phyloP scores from a whole-genome alignment of 2,888 invertebrate species.

The Drosophila anceps region DNA sequence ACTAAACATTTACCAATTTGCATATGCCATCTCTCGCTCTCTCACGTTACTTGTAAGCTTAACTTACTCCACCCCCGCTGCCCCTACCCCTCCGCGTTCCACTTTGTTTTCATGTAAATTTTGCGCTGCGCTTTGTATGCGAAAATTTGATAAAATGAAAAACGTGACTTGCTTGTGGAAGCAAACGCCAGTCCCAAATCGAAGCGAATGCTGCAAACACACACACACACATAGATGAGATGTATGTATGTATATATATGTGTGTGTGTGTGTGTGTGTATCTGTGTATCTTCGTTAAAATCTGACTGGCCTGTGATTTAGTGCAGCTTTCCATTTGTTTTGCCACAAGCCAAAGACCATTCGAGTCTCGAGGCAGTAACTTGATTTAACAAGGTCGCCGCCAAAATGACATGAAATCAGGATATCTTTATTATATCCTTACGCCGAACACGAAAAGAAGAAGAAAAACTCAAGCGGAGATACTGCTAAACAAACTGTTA shows the following conservation, averaged over 20 bases:
- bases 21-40: constrained; percentile 41
- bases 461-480: constrained; percentile 17
- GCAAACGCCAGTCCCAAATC: constrained; percentile 19
- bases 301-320: constrained; percentile 59
- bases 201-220: constrained; percentile 24
- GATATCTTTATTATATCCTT: constrained; percentile 67
- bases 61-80: background rate
- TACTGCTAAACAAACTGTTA: constrained; percentile 40
- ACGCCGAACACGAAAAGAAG: constrained; percentile 14
- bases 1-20: constrained; percentile 58
- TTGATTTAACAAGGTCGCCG: constrained; percentile 70
- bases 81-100: background rate
- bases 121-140: constrained; percentile 65
- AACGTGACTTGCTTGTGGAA: constrained; percentile 79
- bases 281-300: constrained; percentile 49
- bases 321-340: constrained; percentile 63
- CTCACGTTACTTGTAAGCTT: constrained; percentile 1
- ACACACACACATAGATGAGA: constrained; percentile 20
- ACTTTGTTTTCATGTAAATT: constrained; percentile 73
- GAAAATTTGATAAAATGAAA: constrained; percentile 80
- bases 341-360: constrained; percentile 22
- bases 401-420: constrained; percentile 70
- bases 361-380: constrained; percentile 49
- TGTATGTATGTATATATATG: constrained; percentile 13
- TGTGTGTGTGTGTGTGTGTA: background rate